Evolutionary conservation across 2,113 vertebrate genomes (phyloP).

Genomic region (Silurus glanis): DNA sequence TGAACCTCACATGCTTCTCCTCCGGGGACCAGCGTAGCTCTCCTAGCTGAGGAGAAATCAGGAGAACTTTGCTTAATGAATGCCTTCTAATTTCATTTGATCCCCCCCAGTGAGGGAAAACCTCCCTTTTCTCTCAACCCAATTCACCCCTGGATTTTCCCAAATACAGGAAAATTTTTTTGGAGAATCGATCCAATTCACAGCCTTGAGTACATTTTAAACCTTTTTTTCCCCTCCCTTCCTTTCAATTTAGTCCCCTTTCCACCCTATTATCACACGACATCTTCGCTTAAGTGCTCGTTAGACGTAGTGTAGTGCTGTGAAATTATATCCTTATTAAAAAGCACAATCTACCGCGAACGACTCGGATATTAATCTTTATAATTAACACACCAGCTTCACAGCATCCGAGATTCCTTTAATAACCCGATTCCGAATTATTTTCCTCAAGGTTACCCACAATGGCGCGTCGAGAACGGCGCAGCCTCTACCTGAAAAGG

Average conservation of each 20-base stretch:
- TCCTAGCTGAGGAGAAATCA: neutral
- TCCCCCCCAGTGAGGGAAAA: neutral
- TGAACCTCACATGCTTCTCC: slow-evolving; percentile 18
- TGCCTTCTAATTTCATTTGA: neutral
- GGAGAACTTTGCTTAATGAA: neutral
- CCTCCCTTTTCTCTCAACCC: too few relatives aligned
- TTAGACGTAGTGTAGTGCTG: neutral
- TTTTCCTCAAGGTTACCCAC: neutral
- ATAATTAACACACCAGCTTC: neutral
- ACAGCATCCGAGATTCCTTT: neutral
- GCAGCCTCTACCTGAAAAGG: neutral
- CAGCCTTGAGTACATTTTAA: neutral
- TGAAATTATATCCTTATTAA: neutral
- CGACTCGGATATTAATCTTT: neutral
- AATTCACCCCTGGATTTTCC: neutral
- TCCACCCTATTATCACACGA: neutral
- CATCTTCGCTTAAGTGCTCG: slow-evolving; percentile 1
- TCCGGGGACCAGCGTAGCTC: neutral
- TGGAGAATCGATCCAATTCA: neutral
- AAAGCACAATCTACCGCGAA: neutral
- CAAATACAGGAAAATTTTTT: neutral
- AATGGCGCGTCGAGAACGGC: neutral
- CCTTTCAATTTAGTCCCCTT: neutral
- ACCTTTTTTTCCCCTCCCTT: neutral
- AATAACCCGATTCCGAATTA: neutral